Evolutionary conservation across 1,140 invertebrate species (phyloP).

Genomic region (Ceratosolen solmsi): DNA sequence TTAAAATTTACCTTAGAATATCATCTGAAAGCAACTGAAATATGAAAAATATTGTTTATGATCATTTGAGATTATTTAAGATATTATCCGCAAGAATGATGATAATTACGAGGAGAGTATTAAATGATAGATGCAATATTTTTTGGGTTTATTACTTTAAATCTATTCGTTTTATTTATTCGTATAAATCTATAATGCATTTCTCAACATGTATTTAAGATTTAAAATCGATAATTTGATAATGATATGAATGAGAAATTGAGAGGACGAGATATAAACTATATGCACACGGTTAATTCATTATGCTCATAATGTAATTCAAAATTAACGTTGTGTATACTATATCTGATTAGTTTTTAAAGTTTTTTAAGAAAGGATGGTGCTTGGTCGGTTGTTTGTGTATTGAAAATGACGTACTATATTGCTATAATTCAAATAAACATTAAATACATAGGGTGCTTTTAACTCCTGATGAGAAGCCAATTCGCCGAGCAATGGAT

Average conservation of each 20-base stretch:
- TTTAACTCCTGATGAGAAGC: not conserved
- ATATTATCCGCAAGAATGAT: not conserved
- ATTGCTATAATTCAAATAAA: no score
- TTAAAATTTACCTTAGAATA: not conserved
- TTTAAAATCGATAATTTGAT: no score
- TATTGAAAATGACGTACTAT: no score
- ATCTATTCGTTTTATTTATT: not conserved
- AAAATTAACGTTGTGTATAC: no score
- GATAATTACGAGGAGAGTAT: not conserved
- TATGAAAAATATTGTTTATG: not conserved
- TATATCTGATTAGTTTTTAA: no score
- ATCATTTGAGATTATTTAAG: not conserved
- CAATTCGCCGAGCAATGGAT: not conserved
- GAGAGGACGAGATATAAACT: no score
- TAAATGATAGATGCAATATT: not conserved
- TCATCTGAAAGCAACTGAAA: no score
- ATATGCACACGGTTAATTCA: no score
- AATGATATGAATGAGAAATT: no score
- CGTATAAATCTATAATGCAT: not conserved
- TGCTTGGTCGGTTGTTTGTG: no score
- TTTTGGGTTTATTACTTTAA: not conserved
- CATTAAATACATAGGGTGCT: not conserved
- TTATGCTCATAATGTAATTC: not conserved
- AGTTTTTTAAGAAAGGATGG: not conserved
- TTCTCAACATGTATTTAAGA: no score